Conservation (phyloP, 2,888 invertebrate species). For the Ochlodes sylvanus region DNA sequence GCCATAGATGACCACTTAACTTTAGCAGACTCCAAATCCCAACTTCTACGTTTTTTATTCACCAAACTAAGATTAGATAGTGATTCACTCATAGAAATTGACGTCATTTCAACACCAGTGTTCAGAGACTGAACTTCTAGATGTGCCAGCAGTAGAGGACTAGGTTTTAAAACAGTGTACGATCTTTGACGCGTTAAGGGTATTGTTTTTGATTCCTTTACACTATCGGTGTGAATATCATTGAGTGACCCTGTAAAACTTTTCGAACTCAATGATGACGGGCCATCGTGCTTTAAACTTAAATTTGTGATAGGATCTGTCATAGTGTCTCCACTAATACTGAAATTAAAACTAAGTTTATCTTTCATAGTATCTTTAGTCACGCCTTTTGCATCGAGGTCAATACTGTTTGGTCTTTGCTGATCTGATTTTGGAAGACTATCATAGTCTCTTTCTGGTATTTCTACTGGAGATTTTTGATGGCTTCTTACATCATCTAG, state of each 20-base stretch:
- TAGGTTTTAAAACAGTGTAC: constrained; percentile 91
- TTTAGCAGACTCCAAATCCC: constrained; percentile 79
- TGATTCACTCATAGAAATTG: constrained; percentile 83
- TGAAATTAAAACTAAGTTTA: constrained; percentile 51
- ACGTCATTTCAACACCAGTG: constrained; percentile 75
- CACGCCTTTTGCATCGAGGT: constrained; percentile 10
- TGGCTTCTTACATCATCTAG: constrained; percentile 45
- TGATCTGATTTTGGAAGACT: constrained; percentile 40
- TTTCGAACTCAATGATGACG: constrained; percentile 66
- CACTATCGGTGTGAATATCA: constrained; percentile 68
- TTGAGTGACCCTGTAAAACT: constrained; percentile 79
- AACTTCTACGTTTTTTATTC: constrained; percentile 72
- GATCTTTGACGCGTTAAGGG: constrained; percentile 89
- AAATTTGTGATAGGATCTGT: constrained; percentile 52
- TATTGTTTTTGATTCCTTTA: constrained; percentile 53
- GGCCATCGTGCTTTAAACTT: constrained; percentile 57
- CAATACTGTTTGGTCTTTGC: constrained; percentile 33
- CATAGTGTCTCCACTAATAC: constrained; percentile 51
- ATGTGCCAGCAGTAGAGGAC: constrained; percentile 89
- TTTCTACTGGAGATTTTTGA: constrained; percentile 50
- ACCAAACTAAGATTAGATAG: constrained; percentile 63
- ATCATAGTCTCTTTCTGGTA: constrained; percentile 71
- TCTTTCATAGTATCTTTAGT: constrained; percentile 34
- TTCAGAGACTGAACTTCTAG: constrained; percentile 80
- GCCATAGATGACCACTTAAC: constrained; percentile 82